These are phyloP conservation scores for Scaptomyza caliginosa DNA, from an alignment of 2,888 invertebrate species.

Conservation along the genomic window DNA sequence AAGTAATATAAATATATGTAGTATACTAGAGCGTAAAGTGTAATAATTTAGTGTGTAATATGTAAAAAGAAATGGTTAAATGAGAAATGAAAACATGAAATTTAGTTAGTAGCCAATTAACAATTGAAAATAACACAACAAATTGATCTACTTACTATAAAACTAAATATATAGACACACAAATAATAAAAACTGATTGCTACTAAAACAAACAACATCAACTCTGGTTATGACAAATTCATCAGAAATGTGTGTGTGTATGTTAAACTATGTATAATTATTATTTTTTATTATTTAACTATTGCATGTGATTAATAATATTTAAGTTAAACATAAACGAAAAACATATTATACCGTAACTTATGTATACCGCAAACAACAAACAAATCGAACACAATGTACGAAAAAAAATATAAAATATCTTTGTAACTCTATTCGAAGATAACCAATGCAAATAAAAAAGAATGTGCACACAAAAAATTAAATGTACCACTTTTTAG, in stretches of 20 bases:
- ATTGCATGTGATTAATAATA: conserved; percentile 83
- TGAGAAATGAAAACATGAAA: conserved; percentile 65
- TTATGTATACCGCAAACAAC: conserved; percentile 71
- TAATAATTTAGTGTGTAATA: conserved; percentile 70
- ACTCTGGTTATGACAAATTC: no score
- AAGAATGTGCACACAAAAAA: conserved; percentile 64
- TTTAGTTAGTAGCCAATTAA: conserved; percentile 82
- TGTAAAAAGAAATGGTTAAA: conserved; percentile 72
- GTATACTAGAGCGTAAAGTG: conserved; percentile 67
- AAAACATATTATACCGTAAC: conserved; percentile 73
- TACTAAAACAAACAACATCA: conserved; percentile 12
- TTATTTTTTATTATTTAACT: conserved; percentile 80
- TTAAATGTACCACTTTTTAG: conserved; percentile 71
- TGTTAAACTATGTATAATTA: conserved; percentile 74
- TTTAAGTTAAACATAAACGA: conserved; percentile 79
- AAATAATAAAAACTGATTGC: conserved; percentile 31
- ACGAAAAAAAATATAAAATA: conserved; percentile 24
- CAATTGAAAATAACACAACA: conserved; percentile 53
- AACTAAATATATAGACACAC: conserved; percentile 21
- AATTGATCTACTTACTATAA: conserved; percentile 60
- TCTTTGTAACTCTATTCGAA: conserved; percentile 57
- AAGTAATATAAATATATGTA: conserved; percentile 40
- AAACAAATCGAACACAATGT: conserved; percentile 35
- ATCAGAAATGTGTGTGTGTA: conserved; percentile 57
- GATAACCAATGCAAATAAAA: conserved; percentile 65